Base-by-base conservation (phyloP, 2,113 vertebrate genomes). In the Scatophagus argus region DNA sequence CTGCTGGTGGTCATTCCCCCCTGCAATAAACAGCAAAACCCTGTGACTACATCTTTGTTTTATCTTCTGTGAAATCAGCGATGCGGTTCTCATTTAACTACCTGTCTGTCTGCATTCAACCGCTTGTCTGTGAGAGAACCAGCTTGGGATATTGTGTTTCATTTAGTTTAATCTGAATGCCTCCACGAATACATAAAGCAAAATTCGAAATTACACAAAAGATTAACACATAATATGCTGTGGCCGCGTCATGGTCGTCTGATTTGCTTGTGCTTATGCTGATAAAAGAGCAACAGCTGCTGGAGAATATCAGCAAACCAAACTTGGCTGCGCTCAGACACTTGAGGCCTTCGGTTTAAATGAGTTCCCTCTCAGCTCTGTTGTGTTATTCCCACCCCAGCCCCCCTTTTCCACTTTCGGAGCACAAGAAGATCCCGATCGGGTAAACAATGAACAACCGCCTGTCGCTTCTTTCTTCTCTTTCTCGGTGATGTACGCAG, bases 251-350 rank as follows among this genome's bases (percentile, higher is more conserved):
- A 36, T 0, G 32, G 66, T 10, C 56, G 63, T 55, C 78, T 83
- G 60, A 77, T 81, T 87, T 72, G 77, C 87, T 83, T 68, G n/a
- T 82, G 85, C 90, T 93, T 86, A 52, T 34, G 67, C 70, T 8
- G 61, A 73, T 87, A 63, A 88, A 88, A 77, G 65, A 81, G 82
- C 72, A 78, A 61, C 88, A 90, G 87, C 87, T 91, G 88, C 75
- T 79, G 3, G 55, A 4, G 47, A 73, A 36, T 74, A 73, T 75
- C 71, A 59, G 77, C 62, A 77, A 86, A 82, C 54, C 72, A 74
- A 86, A 89, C 85, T 90, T 88, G 81, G 87, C 87, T 10, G 43
- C 0, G 10, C 60, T 72, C 49, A 71, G 34, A 79, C 81, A 77
- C 79, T 88, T 4, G 60, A 60, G 82, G 80, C 80, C 46, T 54